phyloP scores from a whole-genome alignment of 2,797 vertebrate genomes.

The Tadarida brasiliensis region DNA sequence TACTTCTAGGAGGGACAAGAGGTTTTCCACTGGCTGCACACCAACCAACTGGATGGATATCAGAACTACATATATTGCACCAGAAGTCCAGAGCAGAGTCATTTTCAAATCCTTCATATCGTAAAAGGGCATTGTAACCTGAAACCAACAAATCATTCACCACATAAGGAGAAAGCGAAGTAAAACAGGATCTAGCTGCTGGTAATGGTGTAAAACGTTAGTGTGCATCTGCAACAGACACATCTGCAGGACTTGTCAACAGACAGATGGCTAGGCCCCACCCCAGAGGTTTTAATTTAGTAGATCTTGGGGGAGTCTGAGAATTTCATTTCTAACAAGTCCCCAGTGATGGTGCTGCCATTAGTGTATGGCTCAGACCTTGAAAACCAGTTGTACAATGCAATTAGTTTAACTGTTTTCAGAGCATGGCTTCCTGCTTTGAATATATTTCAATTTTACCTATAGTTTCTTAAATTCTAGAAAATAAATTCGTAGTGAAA shows the following conservation, averaged over 20 bases:
- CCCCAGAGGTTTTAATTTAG: not conserved
- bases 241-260: not conserved
- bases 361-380: not conserved
- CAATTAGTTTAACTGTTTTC: not conserved
- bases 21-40: conserved; percentile 98
- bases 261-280: not conserved
- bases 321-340: not conserved
- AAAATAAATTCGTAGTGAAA: conserved; percentile 27
- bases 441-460: conserved; percentile 30
- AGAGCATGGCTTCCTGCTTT: not conserved
- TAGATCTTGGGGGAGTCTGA: not conserved
- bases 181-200: not conserved
- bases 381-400: not conserved
- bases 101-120: conserved; percentile 98
- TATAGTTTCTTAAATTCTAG: not conserved
- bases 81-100: conserved; percentile 97
- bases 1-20: conserved; percentile 98
- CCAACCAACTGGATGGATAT: conserved; percentile 98
- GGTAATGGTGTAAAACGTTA: not conserved
- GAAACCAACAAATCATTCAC: conserved; percentile 63
- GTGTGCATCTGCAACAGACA: not conserved
- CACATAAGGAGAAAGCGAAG: conserved; percentile 25
- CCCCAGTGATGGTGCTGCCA: not conserved
- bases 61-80: conserved; percentile 96
- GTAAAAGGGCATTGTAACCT: conserved; percentile 96